phyloP scores from a whole-genome alignment of 2,113 vertebrate species.

The Candoia aspera region DNA sequence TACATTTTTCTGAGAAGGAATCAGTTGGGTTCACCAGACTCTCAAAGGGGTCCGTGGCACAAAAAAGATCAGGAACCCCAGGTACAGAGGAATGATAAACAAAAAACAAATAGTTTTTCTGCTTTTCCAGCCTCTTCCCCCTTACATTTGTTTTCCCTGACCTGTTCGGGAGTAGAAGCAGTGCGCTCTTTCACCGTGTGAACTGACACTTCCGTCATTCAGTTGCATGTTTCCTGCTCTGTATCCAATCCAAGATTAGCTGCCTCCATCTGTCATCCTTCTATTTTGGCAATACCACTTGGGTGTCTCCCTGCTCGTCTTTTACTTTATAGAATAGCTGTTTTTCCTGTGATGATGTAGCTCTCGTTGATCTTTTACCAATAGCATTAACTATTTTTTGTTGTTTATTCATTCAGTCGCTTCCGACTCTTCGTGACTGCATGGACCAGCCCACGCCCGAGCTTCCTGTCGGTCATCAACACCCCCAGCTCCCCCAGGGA shows the following conservation, averaged over 20 bases:
- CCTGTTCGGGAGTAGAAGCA: background rate
- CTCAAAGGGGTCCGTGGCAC: too few relatives aligned
- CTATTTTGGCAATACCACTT: conserved; percentile 48
- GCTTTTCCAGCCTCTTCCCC: background rate
- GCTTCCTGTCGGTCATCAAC: too few relatives aligned
- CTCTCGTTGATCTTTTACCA: background rate
- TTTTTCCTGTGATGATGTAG: background rate
- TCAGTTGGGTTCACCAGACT: too few relatives aligned
- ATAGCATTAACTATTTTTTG: too few relatives aligned
- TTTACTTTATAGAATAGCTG: conserved; percentile 41
- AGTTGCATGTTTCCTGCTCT: conserved; percentile 44
- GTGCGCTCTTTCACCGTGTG: conserved; percentile 14
- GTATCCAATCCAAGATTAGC: conserved; percentile 62
- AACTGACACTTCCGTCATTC: conserved; percentile 47
- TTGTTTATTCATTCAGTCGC: too few relatives aligned
- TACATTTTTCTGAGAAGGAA: too few relatives aligned
- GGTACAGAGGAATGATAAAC: too few relatives aligned
- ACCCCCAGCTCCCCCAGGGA: too few relatives aligned
- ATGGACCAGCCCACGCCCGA: too few relatives aligned
- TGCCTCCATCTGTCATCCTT: conserved; percentile 65
- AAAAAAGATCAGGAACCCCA: too few relatives aligned
- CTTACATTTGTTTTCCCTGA: background rate
- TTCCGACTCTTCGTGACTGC: too few relatives aligned
- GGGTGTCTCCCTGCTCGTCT: conserved; percentile 50
- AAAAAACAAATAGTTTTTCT: background rate